Evolutionary conservation across 2,888 invertebrate genomes (phyloP), one percentile per base, ranked within the genome.

Genomic region (Ethmia dodecea): DNA sequence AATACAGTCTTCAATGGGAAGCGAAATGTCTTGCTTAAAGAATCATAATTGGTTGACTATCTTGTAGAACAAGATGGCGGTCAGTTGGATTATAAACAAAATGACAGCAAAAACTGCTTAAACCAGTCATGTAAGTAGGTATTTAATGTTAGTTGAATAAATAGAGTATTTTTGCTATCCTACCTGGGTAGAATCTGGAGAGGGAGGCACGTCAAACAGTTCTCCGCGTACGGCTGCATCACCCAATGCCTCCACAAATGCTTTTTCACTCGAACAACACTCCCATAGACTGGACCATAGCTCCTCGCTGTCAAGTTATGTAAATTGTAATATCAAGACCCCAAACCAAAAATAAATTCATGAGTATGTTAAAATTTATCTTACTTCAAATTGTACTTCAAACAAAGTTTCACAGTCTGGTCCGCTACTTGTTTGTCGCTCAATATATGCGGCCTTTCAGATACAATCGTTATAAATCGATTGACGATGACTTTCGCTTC

Each of bases 171-270:
- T 18, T 12, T 12, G 26, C 11, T 6, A 26, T 28, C 6, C 12
- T 45, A 76, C 89, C 73, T 93, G 81, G 61, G 90, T 76, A 49
- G 73, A 60, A 75, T 89, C 68, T 60, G 90, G 79, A 59, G 90
- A 74, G 36, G 89, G 89, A 14, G 89, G 84, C 47, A 88, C 88
- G 5, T 66, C 65, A 2, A 87, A 83, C 11, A 89, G 55, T 83
- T 92, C 47, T 63, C 89, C 81, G 86, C 93, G 52, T 2, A 94
- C 81, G 12, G 89, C 88, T 33, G 92, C 91, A 32, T 92, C 87
- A 38, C 91, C 92, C 16, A 90, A 74, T 2, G 88, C 88, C 58
- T 89, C 89, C 5, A 91, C 88, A 33, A 89, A 86, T 13, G 88
- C 83, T 38, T 89, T 88, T 48, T 87, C 86, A 14, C 78, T 70